Percentiles rank a stretch among this genome's conserved stretches.
phyloP scores from a whole-genome alignment of 2,888 invertebrate species.

The Synergus japonicus region DNA sequence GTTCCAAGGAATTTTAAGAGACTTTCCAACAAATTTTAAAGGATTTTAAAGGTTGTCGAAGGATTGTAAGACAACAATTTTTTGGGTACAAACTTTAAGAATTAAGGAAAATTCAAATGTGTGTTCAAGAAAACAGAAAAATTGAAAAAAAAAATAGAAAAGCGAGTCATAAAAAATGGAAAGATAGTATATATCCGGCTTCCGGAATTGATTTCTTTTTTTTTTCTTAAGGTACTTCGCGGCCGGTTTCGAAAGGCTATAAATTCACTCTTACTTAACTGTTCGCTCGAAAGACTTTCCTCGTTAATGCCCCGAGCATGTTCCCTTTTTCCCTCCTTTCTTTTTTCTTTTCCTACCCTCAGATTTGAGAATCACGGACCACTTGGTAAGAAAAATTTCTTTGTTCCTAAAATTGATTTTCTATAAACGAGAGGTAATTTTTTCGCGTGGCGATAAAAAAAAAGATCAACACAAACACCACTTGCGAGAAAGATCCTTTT shows the following conservation, averaged over 20 bases:
- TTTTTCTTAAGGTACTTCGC: constrained; percentile 45
- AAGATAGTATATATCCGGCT: constrained; percentile 5
- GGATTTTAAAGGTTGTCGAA: too few relatives aligned
- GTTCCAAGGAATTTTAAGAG: too few relatives aligned
- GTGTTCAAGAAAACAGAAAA: too few relatives aligned
- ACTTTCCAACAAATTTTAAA: too few relatives aligned
- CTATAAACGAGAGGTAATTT: background rate
- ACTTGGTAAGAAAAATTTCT: background rate
- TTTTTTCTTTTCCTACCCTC: background rate
- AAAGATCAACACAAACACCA: background rate
- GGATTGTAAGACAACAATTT: too few relatives aligned
- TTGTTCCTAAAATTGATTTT: background rate
- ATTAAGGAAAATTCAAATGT: too few relatives aligned
- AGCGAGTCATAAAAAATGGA: background rate
- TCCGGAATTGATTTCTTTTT: constrained; percentile 23
- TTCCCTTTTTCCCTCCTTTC: constrained; percentile 9
- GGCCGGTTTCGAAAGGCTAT: constrained; percentile 61
- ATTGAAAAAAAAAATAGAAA: background rate
- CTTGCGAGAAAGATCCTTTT: background rate
- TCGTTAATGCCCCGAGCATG: constrained; percentile 59
- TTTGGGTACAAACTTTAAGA: too few relatives aligned
- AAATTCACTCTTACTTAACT: constrained; percentile 61
- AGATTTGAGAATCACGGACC: background rate
- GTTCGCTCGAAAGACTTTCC: constrained; percentile 61
- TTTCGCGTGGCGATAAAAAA: background rate